Evolutionary conservation across 2,113 vertebrate genomes (phyloP).

Genomic region (Gasterosteus nipponicus): DNA sequence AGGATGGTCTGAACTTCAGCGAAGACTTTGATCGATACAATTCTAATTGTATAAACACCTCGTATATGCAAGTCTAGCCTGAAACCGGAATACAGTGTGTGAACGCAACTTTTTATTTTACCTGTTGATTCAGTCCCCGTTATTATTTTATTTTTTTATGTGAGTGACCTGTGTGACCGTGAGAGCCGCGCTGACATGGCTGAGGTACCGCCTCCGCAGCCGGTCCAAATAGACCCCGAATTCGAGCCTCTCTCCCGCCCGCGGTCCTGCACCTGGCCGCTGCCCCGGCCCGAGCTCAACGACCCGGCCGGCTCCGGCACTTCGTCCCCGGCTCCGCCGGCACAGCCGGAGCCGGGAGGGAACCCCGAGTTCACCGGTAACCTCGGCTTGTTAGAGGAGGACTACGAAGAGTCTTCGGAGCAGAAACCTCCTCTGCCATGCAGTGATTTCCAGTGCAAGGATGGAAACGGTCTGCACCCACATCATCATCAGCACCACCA

Average conservation of each 20-base stretch:
- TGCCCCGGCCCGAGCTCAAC: slow-evolving; percentile 87
- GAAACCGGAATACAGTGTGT: neutral
- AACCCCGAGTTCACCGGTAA: slow-evolving; percentile 86
- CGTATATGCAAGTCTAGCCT: neutral
- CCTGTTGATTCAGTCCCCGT: neutral
- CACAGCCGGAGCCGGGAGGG: slow-evolving; percentile 84
- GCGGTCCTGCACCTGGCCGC: slow-evolving; percentile 88
- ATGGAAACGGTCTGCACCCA: slow-evolving; percentile 70
- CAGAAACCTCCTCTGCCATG: slow-evolving; percentile 61
- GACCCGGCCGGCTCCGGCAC: slow-evolving; percentile 86
- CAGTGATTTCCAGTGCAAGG: slow-evolving; percentile 73
- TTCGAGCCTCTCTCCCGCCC: slow-evolving; percentile 88
- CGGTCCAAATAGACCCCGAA: slow-evolving; percentile 87
- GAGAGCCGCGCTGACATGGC: slow-evolving; percentile 75
- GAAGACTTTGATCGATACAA: neutral
- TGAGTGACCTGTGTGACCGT: slow-evolving; percentile 41
- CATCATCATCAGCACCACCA: slow-evolving; percentile 62
- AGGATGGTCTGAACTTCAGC: slow-evolving; percentile 50
- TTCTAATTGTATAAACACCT: neutral
- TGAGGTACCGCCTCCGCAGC: slow-evolving; percentile 78
- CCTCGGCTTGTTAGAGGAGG: slow-evolving; percentile 88
- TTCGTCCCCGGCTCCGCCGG: slow-evolving; percentile 87
- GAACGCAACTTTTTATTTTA: neutral
- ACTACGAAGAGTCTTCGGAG: slow-evolving; percentile 82
- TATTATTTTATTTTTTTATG: neutral